Evolutionary conservation across 2,888 invertebrate genomes (phyloP).

Genomic region (Lucinisca nassula): DNA sequence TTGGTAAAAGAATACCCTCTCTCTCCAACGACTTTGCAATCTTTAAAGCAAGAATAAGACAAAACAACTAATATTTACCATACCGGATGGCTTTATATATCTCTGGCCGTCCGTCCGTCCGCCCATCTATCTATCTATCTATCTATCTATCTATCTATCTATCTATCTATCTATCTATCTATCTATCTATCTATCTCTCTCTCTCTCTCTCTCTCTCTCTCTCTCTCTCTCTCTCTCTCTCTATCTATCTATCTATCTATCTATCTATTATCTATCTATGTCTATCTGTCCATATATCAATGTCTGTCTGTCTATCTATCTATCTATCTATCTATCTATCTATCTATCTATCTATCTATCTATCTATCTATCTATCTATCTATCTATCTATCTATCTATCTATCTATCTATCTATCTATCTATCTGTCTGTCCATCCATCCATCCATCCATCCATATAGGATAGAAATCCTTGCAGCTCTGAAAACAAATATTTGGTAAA

Average conservation of each 20-base stretch:
- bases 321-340: not conserved
- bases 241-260: no score
- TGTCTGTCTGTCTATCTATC: no score
- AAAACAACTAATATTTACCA: not conserved
- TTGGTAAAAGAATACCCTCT: not conserved
- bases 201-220: no score
- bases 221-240: no score
- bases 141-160: not conserved
- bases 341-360: not conserved
- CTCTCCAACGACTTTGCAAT: not conserved
- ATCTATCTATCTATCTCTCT: no score
- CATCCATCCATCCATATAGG: no score
- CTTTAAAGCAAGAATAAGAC: not conserved
- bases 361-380: not conserved
- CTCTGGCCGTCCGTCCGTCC: not conserved
- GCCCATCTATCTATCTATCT: not conserved
- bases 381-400: not conserved
- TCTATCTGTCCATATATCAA: no score
- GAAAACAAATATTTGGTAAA: not conserved
- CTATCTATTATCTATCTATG: no score
- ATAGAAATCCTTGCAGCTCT: not conserved
- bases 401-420: not conserved
- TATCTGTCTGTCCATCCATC: no score
- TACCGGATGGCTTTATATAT: not conserved
- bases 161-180: not conserved